Evolutionary conservation across 2,888 invertebrate genomes (phyloP), one percentile per base, ranked within the genome.

Genomic region (Minunthozetes semirufus): DNA sequence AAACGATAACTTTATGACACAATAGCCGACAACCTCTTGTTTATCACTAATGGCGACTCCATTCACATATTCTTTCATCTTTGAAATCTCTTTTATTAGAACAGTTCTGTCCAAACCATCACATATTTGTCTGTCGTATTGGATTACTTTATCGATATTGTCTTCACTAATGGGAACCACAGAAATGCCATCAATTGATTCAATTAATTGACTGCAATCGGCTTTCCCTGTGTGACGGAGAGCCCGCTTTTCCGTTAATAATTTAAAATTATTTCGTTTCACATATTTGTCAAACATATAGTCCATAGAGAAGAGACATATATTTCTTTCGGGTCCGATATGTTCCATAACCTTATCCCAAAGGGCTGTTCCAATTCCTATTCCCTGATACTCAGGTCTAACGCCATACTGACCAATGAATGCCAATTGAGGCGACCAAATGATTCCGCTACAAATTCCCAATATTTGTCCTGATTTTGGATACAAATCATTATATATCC

Each of bases 321-420:
- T 75, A 25, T 77, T 78, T 13, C 76, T 50, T 0, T 22, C 4
- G 5, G 8, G 53, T 11, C 75, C 78, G 0, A 76, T 50, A 53
- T 77, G 76, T 15, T 77, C 74, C 70, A 77, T 53, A 48, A 73
- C 75, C 17, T 70, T 73, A 6, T 74, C 61, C 76, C 76, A 77
- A n/a, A n/a, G n/a, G n/a, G n/a, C n/a, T n/a, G n/a, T n/a, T n/a
- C n/a, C 77, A 15, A 78, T 68, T 11, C 78, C 78, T 5, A 27
- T 19, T 9, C 76, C 77, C 33, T 77, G 76, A 46, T 77, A 77
- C 9, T 76, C 68, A 22, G 76, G 66, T n/a, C 50, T 50, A 5
- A 77, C 73, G 1, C 61, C 73, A 42, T 78, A 78, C 2, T 77
- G 71, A 9, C 78, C 77, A 11, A 78, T 61, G 70, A 76, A 78